phyloP scores from a whole-genome alignment of 1,140 invertebrate genomes.

The Heliothis subflexa region DNA sequence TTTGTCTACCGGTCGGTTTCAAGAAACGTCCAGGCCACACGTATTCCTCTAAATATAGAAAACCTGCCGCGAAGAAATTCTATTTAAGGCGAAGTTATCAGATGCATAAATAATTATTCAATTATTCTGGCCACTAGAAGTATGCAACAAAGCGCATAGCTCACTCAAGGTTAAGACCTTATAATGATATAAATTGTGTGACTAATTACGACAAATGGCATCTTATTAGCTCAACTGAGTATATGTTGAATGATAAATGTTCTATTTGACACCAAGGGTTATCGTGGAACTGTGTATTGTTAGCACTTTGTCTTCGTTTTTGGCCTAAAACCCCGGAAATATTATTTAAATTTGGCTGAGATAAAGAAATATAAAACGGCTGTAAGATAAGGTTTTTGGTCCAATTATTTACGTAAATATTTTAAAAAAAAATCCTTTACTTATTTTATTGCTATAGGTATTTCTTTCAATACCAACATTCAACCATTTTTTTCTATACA shows the following conservation, averaged over 20 bases:
- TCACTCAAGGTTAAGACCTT: slow-evolving; percentile 57
- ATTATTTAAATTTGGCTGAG: not conserved
- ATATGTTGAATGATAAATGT: slow-evolving; percentile 43
- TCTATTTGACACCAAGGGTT: slow-evolving; percentile 45
- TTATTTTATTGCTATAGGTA: too few species aligned
- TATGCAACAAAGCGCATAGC: slow-evolving; percentile 28
- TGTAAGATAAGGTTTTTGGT: not conserved
- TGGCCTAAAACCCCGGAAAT: not conserved
- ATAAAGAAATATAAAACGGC: not conserved
- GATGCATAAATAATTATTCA: slow-evolving; percentile 38
- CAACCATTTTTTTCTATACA: too few species aligned
- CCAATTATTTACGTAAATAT: too few species aligned
- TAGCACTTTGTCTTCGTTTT: not conserved
- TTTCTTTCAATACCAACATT: too few species aligned
- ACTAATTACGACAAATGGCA: slow-evolving; percentile 65
- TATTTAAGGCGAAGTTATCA: slow-evolving; percentile 41
- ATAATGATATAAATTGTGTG: slow-evolving; percentile 55
- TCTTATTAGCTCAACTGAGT: slow-evolving; percentile 48
- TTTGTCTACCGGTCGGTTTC: not conserved
- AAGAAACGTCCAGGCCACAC: slow-evolving; percentile 25
- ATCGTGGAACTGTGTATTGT: slow-evolving; percentile 37
- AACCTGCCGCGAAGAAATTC: slow-evolving; percentile 19
- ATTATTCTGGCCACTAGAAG: slow-evolving; percentile 5
- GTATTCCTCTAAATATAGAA: slow-evolving; percentile 30
- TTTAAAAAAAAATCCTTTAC: too few species aligned